A percentile compares a stretch with the other conserved stretches of the same genome.
Evolutionary conservation across 2,888 invertebrate genomes (phyloP).

Genomic region (Euphydryas editha): DNA sequence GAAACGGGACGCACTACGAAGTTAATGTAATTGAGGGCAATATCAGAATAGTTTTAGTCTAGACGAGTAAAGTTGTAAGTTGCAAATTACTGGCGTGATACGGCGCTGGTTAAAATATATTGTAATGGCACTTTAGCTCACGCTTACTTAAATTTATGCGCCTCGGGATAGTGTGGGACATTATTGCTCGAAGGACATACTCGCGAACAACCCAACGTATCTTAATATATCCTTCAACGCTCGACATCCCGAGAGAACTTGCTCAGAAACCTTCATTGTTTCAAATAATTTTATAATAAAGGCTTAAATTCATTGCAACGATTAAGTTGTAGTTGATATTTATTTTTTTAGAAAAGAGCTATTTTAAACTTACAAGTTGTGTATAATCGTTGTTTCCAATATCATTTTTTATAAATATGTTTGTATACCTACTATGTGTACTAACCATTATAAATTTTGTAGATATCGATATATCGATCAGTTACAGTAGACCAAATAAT

Average conservation of each 20-base stretch:
- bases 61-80: conserved; percentile 73
- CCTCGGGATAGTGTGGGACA: conserved; percentile 50
- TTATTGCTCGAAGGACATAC: conserved; percentile 45
- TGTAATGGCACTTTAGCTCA: conserved; percentile 60
- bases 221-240: conserved; percentile 35
- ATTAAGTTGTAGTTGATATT: background rate
- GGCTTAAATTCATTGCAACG: conserved; percentile 18
- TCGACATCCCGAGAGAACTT: conserved; percentile 29
- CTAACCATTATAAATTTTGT: too few species aligned
- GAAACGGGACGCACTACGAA: conserved; percentile 54
- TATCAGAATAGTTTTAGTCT: conserved; percentile 79
- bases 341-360: too few species aligned
- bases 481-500: too few species aligned
- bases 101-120: conserved; percentile 65
- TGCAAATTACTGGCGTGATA: conserved; percentile 69
- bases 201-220: conserved; percentile 38
- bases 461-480: too few species aligned
- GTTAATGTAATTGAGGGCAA: conserved; percentile 73
- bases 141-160: conserved; percentile 65
- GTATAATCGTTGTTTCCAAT: too few species aligned
- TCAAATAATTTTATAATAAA: conserved; percentile 15
- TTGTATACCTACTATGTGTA: too few species aligned
- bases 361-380: too few species aligned
- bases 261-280: conserved; percentile 27
- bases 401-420: too few species aligned